Evolutionary conservation across 2,113 vertebrate genomes (phyloP).

Genomic region (Cebus imitator): DNA sequence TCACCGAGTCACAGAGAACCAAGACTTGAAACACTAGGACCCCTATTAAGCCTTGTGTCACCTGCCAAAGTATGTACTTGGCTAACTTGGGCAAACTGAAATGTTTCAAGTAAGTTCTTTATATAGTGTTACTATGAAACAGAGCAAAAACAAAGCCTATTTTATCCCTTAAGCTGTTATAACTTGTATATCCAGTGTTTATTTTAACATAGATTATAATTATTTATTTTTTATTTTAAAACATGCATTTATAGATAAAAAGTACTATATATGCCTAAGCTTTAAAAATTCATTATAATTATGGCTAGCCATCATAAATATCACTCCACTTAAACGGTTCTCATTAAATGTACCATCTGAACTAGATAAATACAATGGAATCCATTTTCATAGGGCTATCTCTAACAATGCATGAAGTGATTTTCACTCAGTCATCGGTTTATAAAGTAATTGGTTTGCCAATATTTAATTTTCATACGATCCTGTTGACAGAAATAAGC

Average conservation of each 20-base stretch:
- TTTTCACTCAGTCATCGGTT: conserved; percentile 25
- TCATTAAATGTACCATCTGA: conserved; percentile 28
- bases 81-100: background rate
- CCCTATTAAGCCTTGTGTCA: background rate
- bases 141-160: conserved; percentile 1
- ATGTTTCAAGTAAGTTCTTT: background rate
- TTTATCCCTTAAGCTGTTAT: background rate
- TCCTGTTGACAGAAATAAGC: background rate
- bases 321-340: background rate
- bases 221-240: background rate
- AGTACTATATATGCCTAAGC: background rate
- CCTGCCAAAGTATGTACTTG: background rate
- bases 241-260: background rate
- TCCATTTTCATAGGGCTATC: background rate
- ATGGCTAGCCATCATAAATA: background rate
- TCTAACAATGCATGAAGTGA: background rate
- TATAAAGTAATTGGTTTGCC: conserved; percentile 40
- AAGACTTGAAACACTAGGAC: background rate
- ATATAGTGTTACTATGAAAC: background rate
- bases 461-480: conserved; percentile 46
- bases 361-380: conserved; percentile 32
- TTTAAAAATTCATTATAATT: background rate
- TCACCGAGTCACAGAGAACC: background rate
- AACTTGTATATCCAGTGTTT: background rate
- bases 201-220: background rate